phyloP scores from a whole-genome alignment of 2,113 vertebrate species.

The Regulus satrapa region DNA sequence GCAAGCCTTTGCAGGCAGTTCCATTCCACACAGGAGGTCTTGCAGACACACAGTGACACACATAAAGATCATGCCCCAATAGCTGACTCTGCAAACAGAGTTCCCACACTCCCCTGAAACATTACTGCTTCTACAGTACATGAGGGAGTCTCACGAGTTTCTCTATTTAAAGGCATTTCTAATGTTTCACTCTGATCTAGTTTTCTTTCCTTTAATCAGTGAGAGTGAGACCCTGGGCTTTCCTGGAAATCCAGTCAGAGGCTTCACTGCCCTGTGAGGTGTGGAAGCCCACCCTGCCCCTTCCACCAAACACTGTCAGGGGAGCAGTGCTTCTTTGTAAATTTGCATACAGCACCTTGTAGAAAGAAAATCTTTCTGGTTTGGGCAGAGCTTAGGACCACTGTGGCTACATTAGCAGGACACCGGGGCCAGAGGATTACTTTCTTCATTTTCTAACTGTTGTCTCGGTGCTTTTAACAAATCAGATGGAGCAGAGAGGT shows the following conservation, averaged over 20 bases:
- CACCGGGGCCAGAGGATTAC: rapidly evolving
- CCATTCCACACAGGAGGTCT: neutral
- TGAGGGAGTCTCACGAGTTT: neutral
- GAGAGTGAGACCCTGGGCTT: neutral
- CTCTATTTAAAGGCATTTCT: neutral
- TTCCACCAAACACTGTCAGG: rapidly evolving
- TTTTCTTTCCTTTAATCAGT: neutral
- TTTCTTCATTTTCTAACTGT: neutral
- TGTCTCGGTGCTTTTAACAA: neutral
- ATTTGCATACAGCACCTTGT: neutral
- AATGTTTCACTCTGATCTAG: neutral
- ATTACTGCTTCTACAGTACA: neutral
- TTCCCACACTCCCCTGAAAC: rapidly evolving
- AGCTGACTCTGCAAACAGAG: neutral
- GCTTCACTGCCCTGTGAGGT: neutral
- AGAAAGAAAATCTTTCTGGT: neutral
- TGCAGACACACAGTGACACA: neutral
- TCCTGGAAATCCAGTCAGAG: neutral
- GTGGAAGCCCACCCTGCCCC: neutral
- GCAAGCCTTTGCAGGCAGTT: neutral
- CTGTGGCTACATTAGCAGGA: neutral
- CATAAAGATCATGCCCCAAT: neutral
- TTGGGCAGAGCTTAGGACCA: neutral
- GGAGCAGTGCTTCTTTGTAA: neutral
- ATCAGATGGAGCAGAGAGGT: neutral